Base-by-base conservation (phyloP, 2,797 vertebrate genomes). In the Coregonus ussuriensis region DNA sequence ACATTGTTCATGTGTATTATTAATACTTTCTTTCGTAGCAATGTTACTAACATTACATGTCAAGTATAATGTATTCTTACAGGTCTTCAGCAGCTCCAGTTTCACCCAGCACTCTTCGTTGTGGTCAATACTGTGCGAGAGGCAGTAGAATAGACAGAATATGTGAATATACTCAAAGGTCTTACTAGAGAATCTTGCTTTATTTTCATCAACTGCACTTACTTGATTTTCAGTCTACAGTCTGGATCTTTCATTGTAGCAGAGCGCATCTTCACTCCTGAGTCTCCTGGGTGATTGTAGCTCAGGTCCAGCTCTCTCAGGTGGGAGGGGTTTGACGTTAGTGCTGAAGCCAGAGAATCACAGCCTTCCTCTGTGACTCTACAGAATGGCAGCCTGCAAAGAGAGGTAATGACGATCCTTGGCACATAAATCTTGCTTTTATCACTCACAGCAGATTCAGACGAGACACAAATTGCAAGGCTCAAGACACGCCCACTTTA, bases 191-290 rank as follows among this genome's bases (percentile, higher is more conserved):
- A 11, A 47, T 47, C 9, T 47, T 56, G 54, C 54, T 18, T 51
- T 71, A 53, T 15, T 14, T 25, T 51, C 25, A 4, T 54, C 41
- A 47, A 13, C 41, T 47, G 41, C 41, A 29, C 71, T 16, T 54
- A 54, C 71, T 54, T 72, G 51, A 54, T 21, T 16, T 73, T 25
- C 52, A 73, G 72, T 54, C 18, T 73, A 15, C 52, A 59, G 54
- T 6, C 4, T 56, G 54, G 54, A 56, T 56, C 54, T 15, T 56
- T 16, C 18, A 15, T 15, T 1, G 6, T n/a, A 56, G 54, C 54
- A 56, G 54, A 47, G 9, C 11, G 41, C 41, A 47, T 47, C 41
- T 47, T 47, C 41, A 0, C 41, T 47, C 9, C 41, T 47, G 41
- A 47, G 2, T 47, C 9, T 47, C 41, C 41, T 47, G 41, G 41